A percentile compares a stretch with the other conserved stretches of the same genome.
Conservation (phyloP, 2,797 vertebrate species). For the Coregonus suidteri region DNA sequence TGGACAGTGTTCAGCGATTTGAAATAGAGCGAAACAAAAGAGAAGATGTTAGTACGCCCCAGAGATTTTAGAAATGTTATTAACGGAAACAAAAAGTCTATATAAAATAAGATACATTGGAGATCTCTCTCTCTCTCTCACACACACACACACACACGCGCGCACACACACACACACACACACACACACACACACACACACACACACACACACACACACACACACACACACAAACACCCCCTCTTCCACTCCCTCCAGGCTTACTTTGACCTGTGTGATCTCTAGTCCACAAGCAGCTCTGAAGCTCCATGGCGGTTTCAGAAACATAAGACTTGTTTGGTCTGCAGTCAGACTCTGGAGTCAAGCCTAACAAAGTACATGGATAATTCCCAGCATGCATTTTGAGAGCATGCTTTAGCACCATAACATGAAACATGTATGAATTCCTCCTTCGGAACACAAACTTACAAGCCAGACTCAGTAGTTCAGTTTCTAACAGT, state of each 20-base stretch:
- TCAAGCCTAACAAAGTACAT: conserved; percentile 45
- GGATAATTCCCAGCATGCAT: conserved; percentile 59
- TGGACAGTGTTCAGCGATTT: neutral
- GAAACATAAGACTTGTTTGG: conserved; percentile 32
- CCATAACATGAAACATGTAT: conserved; percentile 43
- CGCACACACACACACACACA: too few relatives aligned
- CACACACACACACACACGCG: neutral
- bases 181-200: too few relatives aligned
- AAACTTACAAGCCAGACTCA: conserved; percentile 22
- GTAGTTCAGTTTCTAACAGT: conserved; percentile 9
- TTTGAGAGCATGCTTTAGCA: conserved; percentile 31
- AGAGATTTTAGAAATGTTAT: neutral
- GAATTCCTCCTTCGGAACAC: conserved; percentile 24
- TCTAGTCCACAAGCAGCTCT: conserved; percentile 37
- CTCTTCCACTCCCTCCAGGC: conserved; percentile 21
- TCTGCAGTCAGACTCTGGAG: conserved; percentile 46
- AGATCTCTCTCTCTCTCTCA: neutral
- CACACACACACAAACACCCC: neutral
- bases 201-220: neutral
- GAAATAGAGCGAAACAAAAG: conserved; percentile 25
- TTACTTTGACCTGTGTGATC: conserved; percentile 41
- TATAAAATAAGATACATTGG: too few relatives aligned
- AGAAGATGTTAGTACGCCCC: too few relatives aligned
- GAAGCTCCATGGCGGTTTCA: conserved; percentile 28
- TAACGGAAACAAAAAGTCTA: neutral